Percentiles rank a stretch among this genome's conserved stretches.
Evolutionary conservation across 2,113 vertebrate genomes (phyloP).

Genomic region (Phrynocephalus versicolor): DNA sequence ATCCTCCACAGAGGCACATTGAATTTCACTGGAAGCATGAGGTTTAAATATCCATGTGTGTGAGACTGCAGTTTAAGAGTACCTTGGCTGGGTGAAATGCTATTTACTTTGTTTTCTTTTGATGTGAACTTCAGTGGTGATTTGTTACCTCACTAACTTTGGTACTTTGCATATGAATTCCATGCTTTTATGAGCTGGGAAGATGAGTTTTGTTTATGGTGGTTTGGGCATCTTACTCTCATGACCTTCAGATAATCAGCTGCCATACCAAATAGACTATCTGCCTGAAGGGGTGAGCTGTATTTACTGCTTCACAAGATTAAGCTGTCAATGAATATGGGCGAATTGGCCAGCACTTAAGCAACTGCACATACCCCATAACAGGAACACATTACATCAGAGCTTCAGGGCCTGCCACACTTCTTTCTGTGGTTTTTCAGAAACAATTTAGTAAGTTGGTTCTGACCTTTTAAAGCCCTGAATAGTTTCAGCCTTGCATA

Average conservation of each 20-base stretch:
- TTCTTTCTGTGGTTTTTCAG: not conserved
- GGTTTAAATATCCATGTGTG: not conserved
- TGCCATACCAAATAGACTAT: slow-evolving; percentile 1
- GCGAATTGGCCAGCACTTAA: not conserved
- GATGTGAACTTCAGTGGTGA: not conserved
- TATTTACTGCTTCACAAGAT: not conserved
- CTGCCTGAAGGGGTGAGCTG: not conserved
- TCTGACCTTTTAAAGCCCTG: not conserved
- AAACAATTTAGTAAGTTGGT: not conserved
- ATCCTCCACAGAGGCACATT: not conserved
- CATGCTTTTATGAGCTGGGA: not conserved
- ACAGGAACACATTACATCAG: slow-evolving; percentile 5
- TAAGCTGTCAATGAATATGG: not conserved
- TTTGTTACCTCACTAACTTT: not conserved
- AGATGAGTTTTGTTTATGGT: slow-evolving; percentile 1
- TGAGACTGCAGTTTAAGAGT: not conserved
- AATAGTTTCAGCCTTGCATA: not conserved
- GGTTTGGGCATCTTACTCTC: not conserved
- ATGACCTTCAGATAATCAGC: slow-evolving; percentile 3
- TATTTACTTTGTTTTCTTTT: not conserved
- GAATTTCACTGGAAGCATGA: not conserved
- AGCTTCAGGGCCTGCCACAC: not conserved
- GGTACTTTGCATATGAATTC: not conserved
- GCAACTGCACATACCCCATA: not conserved
- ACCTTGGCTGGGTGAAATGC: not conserved